Evolutionary conservation across 2,888 invertebrate species (phyloP).

Genomic region (Rhamphomyia laevipes): DNA sequence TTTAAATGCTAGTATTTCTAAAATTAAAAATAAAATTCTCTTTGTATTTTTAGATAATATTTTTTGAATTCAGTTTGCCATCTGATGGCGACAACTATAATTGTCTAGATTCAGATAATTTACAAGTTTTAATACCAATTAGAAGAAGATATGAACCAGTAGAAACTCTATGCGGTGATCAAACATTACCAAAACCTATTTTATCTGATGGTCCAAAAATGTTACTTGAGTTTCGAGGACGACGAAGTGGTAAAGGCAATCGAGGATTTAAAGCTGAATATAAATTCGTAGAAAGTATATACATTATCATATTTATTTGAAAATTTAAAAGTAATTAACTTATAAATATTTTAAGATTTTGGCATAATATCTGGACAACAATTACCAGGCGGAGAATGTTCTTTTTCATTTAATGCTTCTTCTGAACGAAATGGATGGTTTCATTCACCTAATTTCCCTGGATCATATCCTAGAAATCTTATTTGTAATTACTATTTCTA

Average conservation of each 20-base stretch:
- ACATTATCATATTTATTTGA: not conserved
- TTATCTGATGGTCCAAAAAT: slow-evolving; percentile 88
- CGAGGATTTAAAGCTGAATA: slow-evolving; percentile 83
- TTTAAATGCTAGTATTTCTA: too few relatives aligned
- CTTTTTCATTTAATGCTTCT: slow-evolving; percentile 79
- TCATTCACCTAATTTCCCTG: slow-evolving; percentile 82
- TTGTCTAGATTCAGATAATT: slow-evolving; percentile 29
- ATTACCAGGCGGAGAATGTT: slow-evolving; percentile 64
- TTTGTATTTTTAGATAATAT: slow-evolving; percentile 25
- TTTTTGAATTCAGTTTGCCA: slow-evolving; percentile 34
- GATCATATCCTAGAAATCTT: slow-evolving; percentile 77
- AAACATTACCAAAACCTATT: slow-evolving; percentile 64
- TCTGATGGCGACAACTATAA: slow-evolving; percentile 25
- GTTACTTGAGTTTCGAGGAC: slow-evolving; percentile 74
- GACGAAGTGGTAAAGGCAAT: slow-evolving; percentile 62
- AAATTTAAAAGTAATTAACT: too few relatives aligned
- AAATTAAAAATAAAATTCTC: not conserved
- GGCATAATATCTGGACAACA: slow-evolving; percentile 76
- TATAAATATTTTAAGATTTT: slow-evolving; percentile 51
- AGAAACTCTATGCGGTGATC: slow-evolving; percentile 75
- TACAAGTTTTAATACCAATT: slow-evolving; percentile 58
- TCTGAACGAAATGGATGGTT: slow-evolving; percentile 69
- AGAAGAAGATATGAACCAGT: slow-evolving; percentile 76
- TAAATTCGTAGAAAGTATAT: slow-evolving; percentile 73
- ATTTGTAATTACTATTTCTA: slow-evolving; percentile 88